These are phyloP conservation scores for Sminthurinus aureus DNA, from an alignment of 2,888 invertebrate species.

Conservation along the genomic window DNA sequence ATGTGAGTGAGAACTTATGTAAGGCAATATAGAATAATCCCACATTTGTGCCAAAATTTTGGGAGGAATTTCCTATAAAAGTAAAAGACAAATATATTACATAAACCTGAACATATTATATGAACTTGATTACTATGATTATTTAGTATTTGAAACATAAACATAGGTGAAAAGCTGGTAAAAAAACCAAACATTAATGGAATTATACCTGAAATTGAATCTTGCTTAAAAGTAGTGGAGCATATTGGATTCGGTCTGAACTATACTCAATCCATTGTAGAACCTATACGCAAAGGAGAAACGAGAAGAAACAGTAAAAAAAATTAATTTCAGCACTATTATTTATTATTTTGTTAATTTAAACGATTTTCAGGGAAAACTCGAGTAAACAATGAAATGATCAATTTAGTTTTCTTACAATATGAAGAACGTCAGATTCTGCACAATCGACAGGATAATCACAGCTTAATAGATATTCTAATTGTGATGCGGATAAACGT, in stretches of 20 bases:
- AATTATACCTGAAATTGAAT: constrained; percentile 53
- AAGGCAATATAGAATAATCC: constrained; percentile 57
- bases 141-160: background rate
- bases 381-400: too few species aligned
- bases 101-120: too few species aligned
- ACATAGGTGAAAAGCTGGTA: background rate
- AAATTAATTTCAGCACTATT: too few species aligned
- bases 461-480: constrained; percentile 63
- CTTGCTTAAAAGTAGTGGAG: constrained; percentile 49
- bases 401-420: too few species aligned
- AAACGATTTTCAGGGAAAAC: too few species aligned
- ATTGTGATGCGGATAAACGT: constrained; percentile 69
- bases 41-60: constrained; percentile 55
- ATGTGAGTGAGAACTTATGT: constrained; percentile 51
- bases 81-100: background rate
- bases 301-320: too few species aligned
- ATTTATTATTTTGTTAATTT: too few species aligned
- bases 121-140: background rate
- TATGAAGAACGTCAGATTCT: constrained; percentile 69
- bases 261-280: constrained; percentile 69
- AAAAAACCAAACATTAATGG: background rate
- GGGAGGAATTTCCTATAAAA: constrained; percentile 55
- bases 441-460: constrained; percentile 76
- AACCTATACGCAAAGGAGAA: too few species aligned
- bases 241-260: constrained; percentile 59